Base-by-base conservation (phyloP, 1,140 invertebrate genomes). In the Drosophila jambulina region DNA sequence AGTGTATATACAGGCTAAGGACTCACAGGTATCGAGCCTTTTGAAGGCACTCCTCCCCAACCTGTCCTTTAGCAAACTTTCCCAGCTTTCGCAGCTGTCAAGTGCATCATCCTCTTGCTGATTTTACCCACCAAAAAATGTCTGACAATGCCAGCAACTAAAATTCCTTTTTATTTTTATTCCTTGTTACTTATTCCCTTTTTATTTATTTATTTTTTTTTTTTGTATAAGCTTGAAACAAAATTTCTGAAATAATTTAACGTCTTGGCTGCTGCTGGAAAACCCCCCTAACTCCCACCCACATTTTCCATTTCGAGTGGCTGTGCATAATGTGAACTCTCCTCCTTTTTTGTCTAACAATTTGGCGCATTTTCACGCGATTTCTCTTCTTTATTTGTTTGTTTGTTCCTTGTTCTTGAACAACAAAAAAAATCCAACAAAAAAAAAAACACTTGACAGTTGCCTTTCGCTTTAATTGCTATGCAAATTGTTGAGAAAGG, bases 311-410 rank as follows among this genome's bases (percentile, higher is more conserved):
- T 21, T 43, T 46, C 63, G 63, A 72, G 51, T 58, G 45, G 62
- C 62, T 57, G 4, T 80, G 83, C 80, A 87, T 83, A 83, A 87
- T 87, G 79, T 43, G 72, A 53, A 76, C 80, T 43, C 29, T 21
- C 29, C 15, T 12, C n/a, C 29, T 19, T 34, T 21, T 32, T 51
- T 77, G 60, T 88, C 83, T 88, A 83, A 87, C 80, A 87, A 88
- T 88, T 88, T 88, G 81, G 85, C 78, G 85, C 85, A 84, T 88
- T 88, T 88, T 88, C 81, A 90, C 84, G 84, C 85, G 79, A 80
- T 78, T 78, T 88, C 68, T 19, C 36, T 29, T 36, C 70, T 72
- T 34, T 72, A 68, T 70, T 70, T 70, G 64, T 69, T 80, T 88
- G 68, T 87, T 87, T 83, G 71, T 68, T 78, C 79, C 51, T 29